Evolutionary conservation across 2,797 vertebrate genomes (phyloP).

Genomic region (Percopsis omiscomaycus): DNA sequence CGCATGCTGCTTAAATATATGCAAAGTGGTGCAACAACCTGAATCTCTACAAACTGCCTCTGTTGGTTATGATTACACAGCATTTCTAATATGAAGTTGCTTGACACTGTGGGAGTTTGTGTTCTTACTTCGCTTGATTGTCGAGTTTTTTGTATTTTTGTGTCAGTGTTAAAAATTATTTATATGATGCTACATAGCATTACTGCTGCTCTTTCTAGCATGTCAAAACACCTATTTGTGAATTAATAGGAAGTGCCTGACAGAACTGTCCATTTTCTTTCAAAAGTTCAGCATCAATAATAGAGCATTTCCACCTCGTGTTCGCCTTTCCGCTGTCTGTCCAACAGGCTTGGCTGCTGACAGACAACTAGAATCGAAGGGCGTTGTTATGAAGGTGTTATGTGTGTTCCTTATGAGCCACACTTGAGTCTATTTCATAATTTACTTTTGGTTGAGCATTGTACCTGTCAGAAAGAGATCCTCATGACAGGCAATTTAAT

Average conservation of each 20-base stretch:
- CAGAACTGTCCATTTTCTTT: slow-evolving; percentile 47
- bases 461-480: slow-evolving; percentile 68
- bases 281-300: slow-evolving; percentile 57
- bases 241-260: slow-evolving; percentile 48
- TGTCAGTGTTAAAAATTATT: slow-evolving; percentile 50
- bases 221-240: slow-evolving; percentile 48
- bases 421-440: slow-evolving; percentile 40
- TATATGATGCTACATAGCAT: slow-evolving; percentile 32
- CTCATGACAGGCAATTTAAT: slow-evolving; percentile 74
- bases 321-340: slow-evolving; percentile 38
- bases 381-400: slow-evolving; percentile 64
- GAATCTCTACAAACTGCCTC: slow-evolving; percentile 35
- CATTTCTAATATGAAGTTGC: slow-evolving; percentile 37
- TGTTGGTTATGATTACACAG: slow-evolving; percentile 46
- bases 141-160: slow-evolving; percentile 22
- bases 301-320: slow-evolving; percentile 39
- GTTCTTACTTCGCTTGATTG: slow-evolving; percentile 16
- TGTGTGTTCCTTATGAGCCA: slow-evolving; percentile 44
- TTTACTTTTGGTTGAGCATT: slow-evolving; percentile 61
- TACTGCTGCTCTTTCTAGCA: slow-evolving; percentile 13
- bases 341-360: slow-evolving; percentile 46
- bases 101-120: slow-evolving; percentile 28
- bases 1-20: slow-evolving; percentile 24
- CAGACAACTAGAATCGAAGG: slow-evolving; percentile 56
- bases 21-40: slow-evolving; percentile 41